phyloP scores from a whole-genome alignment of 2,888 invertebrate species.

The Clitarchus hookeri region DNA sequence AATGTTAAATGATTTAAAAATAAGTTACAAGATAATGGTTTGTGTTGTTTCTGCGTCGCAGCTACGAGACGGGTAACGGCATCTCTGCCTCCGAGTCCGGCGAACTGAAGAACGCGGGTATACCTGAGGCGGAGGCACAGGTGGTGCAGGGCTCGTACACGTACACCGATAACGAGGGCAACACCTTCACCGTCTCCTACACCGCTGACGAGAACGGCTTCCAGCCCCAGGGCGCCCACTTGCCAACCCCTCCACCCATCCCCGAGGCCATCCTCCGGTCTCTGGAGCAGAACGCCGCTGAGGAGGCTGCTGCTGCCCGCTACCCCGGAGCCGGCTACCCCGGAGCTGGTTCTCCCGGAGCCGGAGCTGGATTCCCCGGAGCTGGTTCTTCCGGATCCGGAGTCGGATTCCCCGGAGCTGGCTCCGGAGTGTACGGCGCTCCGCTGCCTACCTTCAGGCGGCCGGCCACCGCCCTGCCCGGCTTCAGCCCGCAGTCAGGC shows the following conservation, averaged over 20 bases:
- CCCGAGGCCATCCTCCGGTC: conserved; percentile 52
- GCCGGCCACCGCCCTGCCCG: not conserved
- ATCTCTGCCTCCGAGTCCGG: conserved; percentile 72
- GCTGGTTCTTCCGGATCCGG: not conserved
- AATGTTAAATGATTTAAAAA: too few species aligned
- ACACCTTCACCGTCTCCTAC: conserved; percentile 57
- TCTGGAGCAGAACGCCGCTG: conserved; percentile 52
- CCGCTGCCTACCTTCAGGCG: not conserved
- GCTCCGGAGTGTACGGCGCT: conserved; percentile 16
- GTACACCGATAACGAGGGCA: conserved; percentile 71
- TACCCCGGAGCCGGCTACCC: conserved; percentile 19
- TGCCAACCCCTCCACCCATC: conserved; percentile 43
- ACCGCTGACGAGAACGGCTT: conserved; percentile 45
- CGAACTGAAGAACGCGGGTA: conserved; percentile 69
- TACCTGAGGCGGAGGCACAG: conserved; percentile 65
- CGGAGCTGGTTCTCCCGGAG: not conserved
- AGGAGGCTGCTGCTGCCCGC: conserved; percentile 30
- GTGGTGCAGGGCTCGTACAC: conserved; percentile 75
- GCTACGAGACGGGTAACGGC: conserved; percentile 76
- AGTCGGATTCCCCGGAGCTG: not conserved
- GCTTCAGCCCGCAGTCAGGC: conserved; percentile 29
- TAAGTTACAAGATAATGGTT: too few species aligned
- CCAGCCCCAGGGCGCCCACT: conserved; percentile 44
- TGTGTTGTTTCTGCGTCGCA: conserved; percentile 45
- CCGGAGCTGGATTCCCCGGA: conserved; percentile 22